Base-by-base conservation (phyloP, 2,888 invertebrate genomes). In the Melipona beecheii region DNA sequence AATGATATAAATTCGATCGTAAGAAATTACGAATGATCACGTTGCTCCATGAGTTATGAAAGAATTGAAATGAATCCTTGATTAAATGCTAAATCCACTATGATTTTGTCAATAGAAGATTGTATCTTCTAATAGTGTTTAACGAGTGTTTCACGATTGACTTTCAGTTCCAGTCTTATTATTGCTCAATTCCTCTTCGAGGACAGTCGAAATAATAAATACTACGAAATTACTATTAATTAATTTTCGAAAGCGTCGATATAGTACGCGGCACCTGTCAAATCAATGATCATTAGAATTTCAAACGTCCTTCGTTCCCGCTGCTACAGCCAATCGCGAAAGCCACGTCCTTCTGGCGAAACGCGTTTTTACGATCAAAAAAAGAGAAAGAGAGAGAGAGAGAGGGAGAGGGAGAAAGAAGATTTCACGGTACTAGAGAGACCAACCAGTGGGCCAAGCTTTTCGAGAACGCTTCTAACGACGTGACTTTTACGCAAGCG, bases 401-500 rank as follows among this genome's bases (percentile, higher is more conserved):
- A 36, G 36, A 11, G 36, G 9, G 36, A 43, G 43, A 43, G 43
- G 11, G 43, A 43, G 43, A 43, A 1, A 43, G 43, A 43, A 68
- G 54, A 65, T 81, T 77, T 74, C 50, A 73, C 66, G 75, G 49
- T 19, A 56, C 64, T 69, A 50, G 71, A 56, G 70, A 64, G 64
- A 70, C 65, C 9, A 43, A 70, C 65, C 9, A 43, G 71, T 56
- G 70, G 80, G 52, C 50, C 64, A 64, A 36, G 6, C 27, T 75
- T 84, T 88, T 66, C 79, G 75, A 87, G 79, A 83, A 77, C 68
- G 83, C 56, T 77, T 83, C 89, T 88, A 89, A 87, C 85, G 87
- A 81, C 81, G 68, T 43, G 43, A 27, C 11, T 60, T 91, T 92
- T 91, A 87, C 91, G 91, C 91, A 91, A 91, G 73, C 69, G 76